A percentile compares a stretch with the other conserved stretches of the same genome.
These are phyloP conservation scores for Hyphantria cunea DNA, from an alignment of 1,140 invertebrate genomes.

Conservation along the genomic window DNA sequence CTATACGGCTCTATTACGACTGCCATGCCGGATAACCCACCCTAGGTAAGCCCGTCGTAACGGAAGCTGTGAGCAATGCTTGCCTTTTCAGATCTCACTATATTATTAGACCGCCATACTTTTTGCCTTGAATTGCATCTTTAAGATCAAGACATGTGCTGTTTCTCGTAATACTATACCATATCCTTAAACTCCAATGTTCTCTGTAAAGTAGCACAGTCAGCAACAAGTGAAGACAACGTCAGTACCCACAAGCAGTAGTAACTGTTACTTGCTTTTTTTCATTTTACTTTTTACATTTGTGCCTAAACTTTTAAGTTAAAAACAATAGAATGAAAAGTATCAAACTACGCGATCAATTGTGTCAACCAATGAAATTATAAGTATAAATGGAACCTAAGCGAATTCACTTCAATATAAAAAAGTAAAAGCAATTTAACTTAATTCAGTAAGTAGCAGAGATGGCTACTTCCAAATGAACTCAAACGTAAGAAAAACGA, in stretches of 20 bases:
- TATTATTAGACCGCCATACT: background rate
- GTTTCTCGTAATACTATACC: background rate
- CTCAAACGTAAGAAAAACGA: conserved; percentile 80
- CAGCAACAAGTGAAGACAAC: too few relatives aligned
- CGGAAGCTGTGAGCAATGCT: conserved; percentile 37
- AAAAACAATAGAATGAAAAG: too few relatives aligned
- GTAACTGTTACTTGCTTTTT: too few relatives aligned
- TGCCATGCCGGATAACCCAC: conserved; percentile 75
- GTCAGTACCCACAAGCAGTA: too few relatives aligned
- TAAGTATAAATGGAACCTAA: conserved; percentile 55
- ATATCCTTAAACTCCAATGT: background rate
- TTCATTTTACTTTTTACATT: too few relatives aligned
- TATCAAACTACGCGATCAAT: too few relatives aligned
- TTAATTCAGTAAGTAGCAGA: conserved; percentile 79
- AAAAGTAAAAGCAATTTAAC: conserved; percentile 76
- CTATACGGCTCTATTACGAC: conserved; percentile 78
- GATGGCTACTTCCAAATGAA: conserved; percentile 81
- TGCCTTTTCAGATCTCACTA: conserved; percentile 48
- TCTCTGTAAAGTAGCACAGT: too few relatives aligned
- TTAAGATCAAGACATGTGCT: background rate
- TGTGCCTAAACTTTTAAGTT: too few relatives aligned
- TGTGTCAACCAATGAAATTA: conserved; percentile 40
- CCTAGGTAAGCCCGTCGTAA: conserved; percentile 57
- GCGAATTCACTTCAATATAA: conserved; percentile 62
- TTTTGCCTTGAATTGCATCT: background rate